Percentiles rank a stretch among this genome's conserved stretches.
Evolutionary conservation across 2,888 invertebrate genomes (phyloP).

Genomic region (Nomada flava): DNA sequence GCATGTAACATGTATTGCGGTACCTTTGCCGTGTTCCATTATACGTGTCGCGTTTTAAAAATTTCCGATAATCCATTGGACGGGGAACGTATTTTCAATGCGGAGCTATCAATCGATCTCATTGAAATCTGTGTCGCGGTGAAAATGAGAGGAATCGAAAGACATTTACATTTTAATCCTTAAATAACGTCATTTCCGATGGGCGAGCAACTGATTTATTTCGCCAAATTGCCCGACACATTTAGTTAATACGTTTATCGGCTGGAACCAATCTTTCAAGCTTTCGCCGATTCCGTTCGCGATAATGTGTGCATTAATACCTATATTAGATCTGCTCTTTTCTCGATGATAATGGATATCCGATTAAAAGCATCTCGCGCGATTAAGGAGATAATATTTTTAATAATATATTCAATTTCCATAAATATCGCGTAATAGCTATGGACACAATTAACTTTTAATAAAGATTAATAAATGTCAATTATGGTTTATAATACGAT

Average conservation of each 20-base stretch:
- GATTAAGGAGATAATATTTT: too few relatives aligned
- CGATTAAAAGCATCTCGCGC: too few relatives aligned
- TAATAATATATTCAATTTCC: too few relatives aligned
- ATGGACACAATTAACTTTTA: too few relatives aligned
- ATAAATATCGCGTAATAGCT: too few relatives aligned
- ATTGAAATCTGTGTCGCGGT: constrained; percentile 9
- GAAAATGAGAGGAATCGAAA: neutral
- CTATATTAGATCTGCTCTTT: neutral
- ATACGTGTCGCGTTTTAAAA: constrained; percentile 19
- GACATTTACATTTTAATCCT: constrained; percentile 5
- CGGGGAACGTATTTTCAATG: neutral
- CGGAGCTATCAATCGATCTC: constrained; percentile 19
- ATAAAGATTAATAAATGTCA: too few relatives aligned
- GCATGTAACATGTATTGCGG: neutral
- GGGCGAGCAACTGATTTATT: neutral
- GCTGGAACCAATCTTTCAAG: neutral
- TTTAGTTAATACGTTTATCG: neutral
- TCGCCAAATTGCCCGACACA: neutral
- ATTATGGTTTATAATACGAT: too few relatives aligned
- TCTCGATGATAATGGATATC: too few relatives aligned
- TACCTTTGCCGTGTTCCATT: neutral
- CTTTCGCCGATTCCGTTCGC: neutral
- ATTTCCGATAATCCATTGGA: constrained; percentile 11
- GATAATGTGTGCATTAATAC: neutral
- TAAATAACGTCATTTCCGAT: constrained; percentile 7